phyloP scores from a whole-genome alignment of 2,888 invertebrate genomes.

The Drosophila maculinotata region DNA sequence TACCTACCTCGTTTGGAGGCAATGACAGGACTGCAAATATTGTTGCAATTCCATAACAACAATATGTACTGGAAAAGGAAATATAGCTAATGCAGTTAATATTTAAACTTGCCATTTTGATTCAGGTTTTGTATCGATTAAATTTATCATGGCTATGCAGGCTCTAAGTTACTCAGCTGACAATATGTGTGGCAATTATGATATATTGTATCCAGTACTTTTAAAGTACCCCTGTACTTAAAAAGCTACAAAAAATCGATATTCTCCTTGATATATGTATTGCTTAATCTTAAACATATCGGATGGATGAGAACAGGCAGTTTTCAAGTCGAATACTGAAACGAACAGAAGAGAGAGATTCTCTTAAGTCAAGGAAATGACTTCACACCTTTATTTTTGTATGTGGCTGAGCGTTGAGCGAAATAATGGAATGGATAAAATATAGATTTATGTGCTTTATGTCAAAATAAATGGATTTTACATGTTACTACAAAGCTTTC shows the following conservation, averaged over 20 bases:
- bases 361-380: conserved; percentile 51
- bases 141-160: not conserved
- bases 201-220: too few relatives aligned
- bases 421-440: conserved; percentile 72
- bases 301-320: conserved; percentile 8
- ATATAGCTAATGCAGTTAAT: not conserved
- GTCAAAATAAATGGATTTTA: conserved; percentile 81
- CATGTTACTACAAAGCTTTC: conserved; percentile 62
- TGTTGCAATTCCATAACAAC: conserved; percentile 38
- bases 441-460: conserved; percentile 77
- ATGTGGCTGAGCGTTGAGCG: conserved; percentile 11
- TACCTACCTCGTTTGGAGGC: conserved; percentile 13
- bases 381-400: conserved; percentile 60
- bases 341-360: conserved; percentile 7
- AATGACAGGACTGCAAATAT: conserved; percentile 48
- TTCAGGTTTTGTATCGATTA: not conserved
- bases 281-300: too few relatives aligned
- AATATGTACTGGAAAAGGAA: conserved; percentile 10
- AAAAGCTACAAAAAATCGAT: too few relatives aligned
- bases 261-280: too few relatives aligned
- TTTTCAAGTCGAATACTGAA: not conserved
- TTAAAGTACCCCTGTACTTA: too few relatives aligned
- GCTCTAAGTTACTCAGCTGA: too few relatives aligned
- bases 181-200: too few relatives aligned
- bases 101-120: not conserved